Base-by-base conservation (phyloP, 2,888 invertebrate genomes). In the Parnassius glacialis region DNA sequence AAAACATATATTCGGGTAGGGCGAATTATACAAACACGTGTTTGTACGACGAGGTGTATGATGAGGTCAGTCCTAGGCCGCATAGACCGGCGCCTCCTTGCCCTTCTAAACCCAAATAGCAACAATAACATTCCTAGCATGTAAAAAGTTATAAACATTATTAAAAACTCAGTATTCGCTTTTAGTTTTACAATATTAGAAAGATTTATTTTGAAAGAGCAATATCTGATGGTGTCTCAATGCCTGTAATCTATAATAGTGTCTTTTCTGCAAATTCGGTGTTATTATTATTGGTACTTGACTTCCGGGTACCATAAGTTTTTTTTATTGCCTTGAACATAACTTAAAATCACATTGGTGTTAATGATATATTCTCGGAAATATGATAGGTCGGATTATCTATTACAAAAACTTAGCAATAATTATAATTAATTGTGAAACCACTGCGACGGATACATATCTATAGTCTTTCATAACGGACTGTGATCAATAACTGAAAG, bases 11-110 rank as follows among this genome's bases (percentile, higher is more conserved):
- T 7, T 16, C 61, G 9, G 63, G 64, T 41, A 44, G 70, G 55
- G 71, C 75, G 12, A 57, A 73, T 34, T 85, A 85, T 60, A 68
- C 76, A 3, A 83, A 79, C 62, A 67, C 81, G 11, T 75, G 79
- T 54, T 68, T 88, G 52, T 92, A 92, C 53, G 92, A 92, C 65
- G 90, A 88, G 48, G 92, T 92, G 63, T 85, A 78, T 42, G 87
- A 87, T 12, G 84, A 84, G 7, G 62, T 80, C 0, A 64, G 75
- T 10, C 86, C 90, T n/a, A 80, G 93, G 1, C 94, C 94, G 3
- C 93, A 93, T 73, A 84, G 94, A 0, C 94, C 94, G 3, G 94
- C 94, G 0, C 94, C 94, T 0, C 87, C 93, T 34, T 92, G 92
- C 43, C 94, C 94, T 0, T 73, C 73, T 3, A 74, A 78, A 44